These are phyloP conservation scores for Seira ritae DNA, from an alignment of 2,888 invertebrate genomes.

Conservation along the genomic window DNA sequence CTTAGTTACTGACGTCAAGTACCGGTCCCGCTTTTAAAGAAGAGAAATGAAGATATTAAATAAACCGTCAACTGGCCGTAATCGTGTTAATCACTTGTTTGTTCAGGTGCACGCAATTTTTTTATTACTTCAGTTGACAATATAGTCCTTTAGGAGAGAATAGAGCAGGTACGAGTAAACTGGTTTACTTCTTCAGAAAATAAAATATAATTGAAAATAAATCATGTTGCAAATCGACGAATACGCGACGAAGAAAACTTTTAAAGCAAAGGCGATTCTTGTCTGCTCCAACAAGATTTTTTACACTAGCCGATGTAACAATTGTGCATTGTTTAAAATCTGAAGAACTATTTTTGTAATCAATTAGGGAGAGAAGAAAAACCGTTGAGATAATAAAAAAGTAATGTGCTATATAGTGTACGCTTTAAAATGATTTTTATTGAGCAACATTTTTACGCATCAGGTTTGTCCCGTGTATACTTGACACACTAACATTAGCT, in stretches of 20 bases:
- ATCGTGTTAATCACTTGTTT: neutral
- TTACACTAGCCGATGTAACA: too few species aligned
- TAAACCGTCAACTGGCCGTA: neutral
- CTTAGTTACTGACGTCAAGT: too few species aligned
- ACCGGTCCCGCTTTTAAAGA: too few species aligned
- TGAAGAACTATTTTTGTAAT: neutral
- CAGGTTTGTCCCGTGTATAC: neutral
- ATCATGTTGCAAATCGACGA: too few species aligned
- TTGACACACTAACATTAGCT: neutral
- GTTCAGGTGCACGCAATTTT: neutral
- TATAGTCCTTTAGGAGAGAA: too few species aligned
- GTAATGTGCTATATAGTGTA: too few species aligned
- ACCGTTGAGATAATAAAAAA: neutral
- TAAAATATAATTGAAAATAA: too few species aligned
- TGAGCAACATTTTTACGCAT: neutral
- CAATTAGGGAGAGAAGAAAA: neutral
- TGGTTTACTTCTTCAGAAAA: neutral
- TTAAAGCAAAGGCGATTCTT: too few species aligned
- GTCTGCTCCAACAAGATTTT: too few species aligned
- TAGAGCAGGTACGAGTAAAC: neutral
- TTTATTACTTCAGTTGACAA: neutral
- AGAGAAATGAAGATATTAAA: neutral
- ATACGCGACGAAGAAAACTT: too few species aligned
- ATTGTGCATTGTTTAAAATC: neutral
- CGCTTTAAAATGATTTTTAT: too few species aligned